A percentile compares a stretch with the other conserved stretches of the same genome.
These are phyloP conservation scores for Anolis apletophallus DNA, from an alignment of 2,797 vertebrate genomes.

Conservation along the genomic window DNA sequence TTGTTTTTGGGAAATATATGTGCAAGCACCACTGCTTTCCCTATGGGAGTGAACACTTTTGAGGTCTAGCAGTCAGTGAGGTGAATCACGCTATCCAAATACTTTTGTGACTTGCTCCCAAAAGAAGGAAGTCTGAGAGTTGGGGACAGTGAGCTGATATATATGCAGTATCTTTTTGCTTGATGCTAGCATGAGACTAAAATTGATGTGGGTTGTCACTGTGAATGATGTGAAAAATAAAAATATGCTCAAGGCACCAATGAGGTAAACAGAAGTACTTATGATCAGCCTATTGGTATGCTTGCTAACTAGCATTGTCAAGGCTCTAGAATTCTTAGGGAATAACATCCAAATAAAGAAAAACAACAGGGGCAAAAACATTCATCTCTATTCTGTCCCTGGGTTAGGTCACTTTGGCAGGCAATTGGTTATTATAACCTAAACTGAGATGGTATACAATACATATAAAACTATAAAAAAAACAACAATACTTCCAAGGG, in stretches of 20 bases:
- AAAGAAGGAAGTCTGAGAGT: not conserved
- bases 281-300: not conserved
- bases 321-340: not conserved
- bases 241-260: not conserved
- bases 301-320: not conserved
- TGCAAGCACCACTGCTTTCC: not conserved
- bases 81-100: not conserved
- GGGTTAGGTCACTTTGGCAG: not conserved
- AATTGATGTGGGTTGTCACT: not conserved
- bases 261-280: not conserved
- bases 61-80: not conserved
- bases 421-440: not conserved
- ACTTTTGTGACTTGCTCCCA: not conserved
- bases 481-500: not conserved
- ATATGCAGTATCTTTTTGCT: not conserved
- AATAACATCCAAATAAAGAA: not conserved
- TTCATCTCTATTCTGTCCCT: not conserved
- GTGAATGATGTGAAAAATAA: constrained; percentile 14
- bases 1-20: not conserved
- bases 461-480: not conserved
- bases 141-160: rapidly evolving
- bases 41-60: not conserved
- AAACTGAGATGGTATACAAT: not conserved
- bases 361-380: rapidly evolving
- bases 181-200: not conserved